Evolutionary conservation across 2,797 vertebrate species (phyloP), one percentile per base, ranked within the genome.

Genomic region (Periophthalmus magnuspinnatus): DNA sequence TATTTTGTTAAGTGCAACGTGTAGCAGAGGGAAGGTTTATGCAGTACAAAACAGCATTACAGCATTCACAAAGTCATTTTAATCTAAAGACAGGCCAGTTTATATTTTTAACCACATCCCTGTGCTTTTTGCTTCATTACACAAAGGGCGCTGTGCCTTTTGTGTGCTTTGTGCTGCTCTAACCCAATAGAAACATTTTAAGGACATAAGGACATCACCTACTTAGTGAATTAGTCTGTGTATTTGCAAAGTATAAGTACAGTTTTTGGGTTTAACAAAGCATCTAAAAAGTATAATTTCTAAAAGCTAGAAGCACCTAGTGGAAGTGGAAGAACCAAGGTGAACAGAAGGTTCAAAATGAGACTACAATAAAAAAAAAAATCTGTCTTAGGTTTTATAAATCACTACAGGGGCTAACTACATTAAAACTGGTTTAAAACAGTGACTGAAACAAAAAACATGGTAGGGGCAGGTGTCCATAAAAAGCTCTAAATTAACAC

Each of bases 41-140:
- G 1, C 11, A 22, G 54, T 9, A 19, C 5, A 58, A 28, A 28
- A 58, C 41, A 45, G 41, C 41, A 14, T 58, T 19, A 33, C 24
- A 28, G 5, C 6, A 36, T 60, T 36, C n/a, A 36, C 58, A 60
- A 60, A 34, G 58, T 36, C 8, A 45, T 22, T 41, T 41, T 41
- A 62, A 41, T 61, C 24, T 76, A 34, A 75, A 66, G 67, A 72
- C 70, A 21, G n/a, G 58, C 55, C 22, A 48, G 19, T 17, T 33
- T 32, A 8, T 56, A 58, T 14, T 54, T 36, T 32, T 17, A 64
- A 34, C 24, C 52, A 47, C 8, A 21, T 17, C 5, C 38, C 57
- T 54, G 68, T 73, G 0, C 13, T 24, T 73, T 71, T 64, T 68
- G 24, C 64, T 67, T 70, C 50, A 74, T 60, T 36, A 57, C 50